A percentile compares a stretch with the other conserved stretches of the same genome.
phyloP scores from a whole-genome alignment of 1,140 invertebrate genomes.

The Potamilus streckersoni region DNA sequence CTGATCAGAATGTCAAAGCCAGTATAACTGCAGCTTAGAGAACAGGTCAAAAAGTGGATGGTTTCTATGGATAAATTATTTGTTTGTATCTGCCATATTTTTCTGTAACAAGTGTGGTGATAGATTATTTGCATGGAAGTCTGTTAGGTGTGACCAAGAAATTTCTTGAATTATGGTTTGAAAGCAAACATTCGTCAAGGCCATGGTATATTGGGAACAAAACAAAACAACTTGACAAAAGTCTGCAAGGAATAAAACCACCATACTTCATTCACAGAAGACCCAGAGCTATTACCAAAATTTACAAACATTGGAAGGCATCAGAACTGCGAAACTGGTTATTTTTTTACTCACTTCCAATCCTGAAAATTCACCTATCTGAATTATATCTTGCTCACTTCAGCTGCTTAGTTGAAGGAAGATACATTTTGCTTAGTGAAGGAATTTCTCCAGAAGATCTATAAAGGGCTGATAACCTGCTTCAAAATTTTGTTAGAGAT shows the following conservation, averaged over 20 bases:
- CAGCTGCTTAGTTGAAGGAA: slow-evolving; percentile 3
- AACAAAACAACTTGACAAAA: slow-evolving; percentile 13
- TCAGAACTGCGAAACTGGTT: slow-evolving; percentile 23
- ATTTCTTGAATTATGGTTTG: slow-evolving; percentile 25
- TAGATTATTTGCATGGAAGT: slow-evolving; percentile 35
- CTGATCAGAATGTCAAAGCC: background rate
- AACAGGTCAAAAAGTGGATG: slow-evolving; percentile 1
- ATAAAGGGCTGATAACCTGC: background rate
- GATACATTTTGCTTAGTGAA: slow-evolving; percentile 21
- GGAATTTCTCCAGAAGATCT: slow-evolving; percentile 6
- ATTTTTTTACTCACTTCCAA: slow-evolving; percentile 24
- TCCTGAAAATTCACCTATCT: slow-evolving; percentile 11
- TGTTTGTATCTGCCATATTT: slow-evolving; percentile 6
- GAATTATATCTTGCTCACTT: slow-evolving; percentile 10
- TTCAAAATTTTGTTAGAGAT: slow-evolving; percentile 8
- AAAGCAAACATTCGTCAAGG: background rate
- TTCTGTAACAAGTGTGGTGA: slow-evolving; percentile 3
- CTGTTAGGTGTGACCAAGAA: slow-evolving; percentile 25
- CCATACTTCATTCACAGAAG: slow-evolving; percentile 11
- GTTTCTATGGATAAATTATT: background rate
- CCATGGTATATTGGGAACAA: slow-evolving; percentile 8
- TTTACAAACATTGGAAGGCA: slow-evolving; percentile 27
- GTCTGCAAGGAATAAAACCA: slow-evolving; percentile 12
- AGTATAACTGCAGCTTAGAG: background rate
- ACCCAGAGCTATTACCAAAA: slow-evolving; percentile 8